phyloP scores from a whole-genome alignment of 2,888 invertebrate species.

The Leucania comma region DNA sequence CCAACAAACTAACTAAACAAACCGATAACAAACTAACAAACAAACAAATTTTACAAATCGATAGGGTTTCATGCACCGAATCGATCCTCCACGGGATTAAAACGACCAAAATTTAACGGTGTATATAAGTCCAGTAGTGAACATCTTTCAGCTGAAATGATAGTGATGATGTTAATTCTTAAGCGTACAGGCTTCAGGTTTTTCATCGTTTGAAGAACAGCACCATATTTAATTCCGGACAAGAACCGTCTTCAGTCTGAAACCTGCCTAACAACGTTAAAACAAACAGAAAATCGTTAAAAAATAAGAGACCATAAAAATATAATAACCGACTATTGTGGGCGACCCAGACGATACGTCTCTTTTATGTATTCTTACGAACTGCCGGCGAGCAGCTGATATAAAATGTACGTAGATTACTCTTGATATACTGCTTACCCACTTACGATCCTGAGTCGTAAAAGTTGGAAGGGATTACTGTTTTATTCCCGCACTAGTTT shows the following conservation, averaged over 20 bases:
- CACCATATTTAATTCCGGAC: background rate
- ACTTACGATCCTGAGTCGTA: constrained; percentile 14
- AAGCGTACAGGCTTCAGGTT: too few species aligned
- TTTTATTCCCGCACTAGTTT: constrained; percentile 10
- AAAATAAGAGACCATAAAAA: constrained; percentile 4
- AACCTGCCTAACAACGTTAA: background rate
- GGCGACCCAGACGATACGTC: background rate
- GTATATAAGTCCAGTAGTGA: too few species aligned
- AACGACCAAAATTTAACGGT: too few species aligned
- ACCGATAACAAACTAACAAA: too few species aligned
- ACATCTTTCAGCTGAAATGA: too few species aligned
- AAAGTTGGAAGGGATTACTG: constrained; percentile 7
- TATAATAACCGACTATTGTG: background rate
- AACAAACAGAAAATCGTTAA: background rate
- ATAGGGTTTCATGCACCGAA: too few species aligned
- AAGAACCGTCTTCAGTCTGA: background rate
- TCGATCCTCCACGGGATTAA: too few species aligned
- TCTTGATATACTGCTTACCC: constrained; percentile 14
- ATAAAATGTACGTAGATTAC: constrained; percentile 20
- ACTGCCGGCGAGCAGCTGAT: constrained; percentile 4
- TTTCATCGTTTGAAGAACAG: background rate
- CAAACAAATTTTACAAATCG: too few species aligned
- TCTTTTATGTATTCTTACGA: background rate
- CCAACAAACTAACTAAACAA: too few species aligned
- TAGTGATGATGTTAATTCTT: too few species aligned